Percentiles rank a stretch among this genome's conserved stretches.
These are phyloP conservation scores for Sarcoramphus papa DNA, from an alignment of 2,797 vertebrate genomes.

Conservation along the genomic window DNA sequence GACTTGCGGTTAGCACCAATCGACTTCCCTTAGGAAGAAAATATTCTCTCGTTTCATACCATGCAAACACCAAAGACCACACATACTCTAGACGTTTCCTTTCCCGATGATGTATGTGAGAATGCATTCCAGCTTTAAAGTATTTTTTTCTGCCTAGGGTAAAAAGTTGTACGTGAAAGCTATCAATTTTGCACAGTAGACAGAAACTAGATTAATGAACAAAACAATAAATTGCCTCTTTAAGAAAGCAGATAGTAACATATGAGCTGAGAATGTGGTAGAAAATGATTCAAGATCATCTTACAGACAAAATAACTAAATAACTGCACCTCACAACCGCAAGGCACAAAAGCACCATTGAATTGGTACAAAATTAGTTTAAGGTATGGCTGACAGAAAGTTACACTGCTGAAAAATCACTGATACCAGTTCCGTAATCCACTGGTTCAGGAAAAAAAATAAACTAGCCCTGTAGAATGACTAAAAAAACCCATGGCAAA, in stretches of 20 bases:
- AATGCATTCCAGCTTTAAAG: background rate
- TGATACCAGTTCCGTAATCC: background rate
- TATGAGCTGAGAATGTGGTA: background rate
- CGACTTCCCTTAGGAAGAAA: background rate
- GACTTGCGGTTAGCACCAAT: background rate
- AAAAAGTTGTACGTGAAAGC: background rate
- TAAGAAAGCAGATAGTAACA: background rate
- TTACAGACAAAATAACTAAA: background rate
- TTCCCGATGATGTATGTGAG: background rate
- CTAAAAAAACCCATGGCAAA: background rate
- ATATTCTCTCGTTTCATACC: background rate
- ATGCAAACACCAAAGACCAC: background rate
- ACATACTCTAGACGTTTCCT: background rate
- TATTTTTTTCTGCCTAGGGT: background rate
- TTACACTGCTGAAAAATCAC: background rate
- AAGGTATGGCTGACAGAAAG: background rate
- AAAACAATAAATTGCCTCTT: background rate
- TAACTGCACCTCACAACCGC: background rate
- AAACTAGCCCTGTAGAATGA: background rate
- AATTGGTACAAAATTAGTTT: background rate
- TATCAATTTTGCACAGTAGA: background rate
- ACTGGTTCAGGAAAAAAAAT: background rate
- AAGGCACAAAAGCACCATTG: background rate
- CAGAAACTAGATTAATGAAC: conserved; percentile 24
- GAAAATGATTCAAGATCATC: background rate